These are phyloP conservation scores for Eristalinus aeneus DNA, from an alignment of 2,888 invertebrate species.

Conservation along the genomic window DNA sequence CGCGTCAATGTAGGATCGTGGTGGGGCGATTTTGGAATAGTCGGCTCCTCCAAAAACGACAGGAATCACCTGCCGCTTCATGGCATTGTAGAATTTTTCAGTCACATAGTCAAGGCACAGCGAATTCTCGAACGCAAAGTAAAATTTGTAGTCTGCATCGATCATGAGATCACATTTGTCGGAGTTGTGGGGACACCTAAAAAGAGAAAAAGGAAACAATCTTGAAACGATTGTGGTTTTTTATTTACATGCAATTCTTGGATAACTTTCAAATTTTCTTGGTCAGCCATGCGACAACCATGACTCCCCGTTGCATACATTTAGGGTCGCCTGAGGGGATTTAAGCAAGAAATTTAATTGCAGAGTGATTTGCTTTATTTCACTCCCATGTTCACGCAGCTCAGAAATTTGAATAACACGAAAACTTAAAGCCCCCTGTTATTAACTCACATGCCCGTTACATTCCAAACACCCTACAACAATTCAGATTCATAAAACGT, in stretches of 20 bases:
- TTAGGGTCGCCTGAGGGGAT: not conserved
- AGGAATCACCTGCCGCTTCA: conserved; percentile 82
- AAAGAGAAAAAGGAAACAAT: conserved; percentile 51
- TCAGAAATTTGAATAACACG: too few relatives aligned
- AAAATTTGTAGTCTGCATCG: conserved; percentile 85
- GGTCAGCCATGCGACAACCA: too few relatives aligned
- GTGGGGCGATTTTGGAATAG: conserved; percentile 83
- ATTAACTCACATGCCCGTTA: not conserved
- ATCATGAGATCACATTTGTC: conserved; percentile 79
- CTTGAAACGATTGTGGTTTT: too few relatives aligned
- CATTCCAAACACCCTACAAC: not conserved
- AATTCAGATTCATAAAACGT: not conserved
- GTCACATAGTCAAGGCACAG: conserved; percentile 87
- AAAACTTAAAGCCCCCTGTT: too few relatives aligned
- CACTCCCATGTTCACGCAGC: too few relatives aligned
- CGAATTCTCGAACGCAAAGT: conserved; percentile 86
- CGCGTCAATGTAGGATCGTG: conserved; percentile 85
- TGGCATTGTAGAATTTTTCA: conserved; percentile 82
- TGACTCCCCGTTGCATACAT: not conserved
- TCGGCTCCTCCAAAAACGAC: conserved; percentile 87
- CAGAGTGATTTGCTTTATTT: not conserved
- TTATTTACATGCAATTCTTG: too few relatives aligned
- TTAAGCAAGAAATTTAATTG: not conserved
- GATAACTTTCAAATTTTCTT: too few relatives aligned
- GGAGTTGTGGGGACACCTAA: conserved; percentile 75